Percentiles rank a stretch among this genome's conserved stretches.
phyloP scores from a whole-genome alignment of 2,797 vertebrate species.

The Octomys mimax region DNA sequence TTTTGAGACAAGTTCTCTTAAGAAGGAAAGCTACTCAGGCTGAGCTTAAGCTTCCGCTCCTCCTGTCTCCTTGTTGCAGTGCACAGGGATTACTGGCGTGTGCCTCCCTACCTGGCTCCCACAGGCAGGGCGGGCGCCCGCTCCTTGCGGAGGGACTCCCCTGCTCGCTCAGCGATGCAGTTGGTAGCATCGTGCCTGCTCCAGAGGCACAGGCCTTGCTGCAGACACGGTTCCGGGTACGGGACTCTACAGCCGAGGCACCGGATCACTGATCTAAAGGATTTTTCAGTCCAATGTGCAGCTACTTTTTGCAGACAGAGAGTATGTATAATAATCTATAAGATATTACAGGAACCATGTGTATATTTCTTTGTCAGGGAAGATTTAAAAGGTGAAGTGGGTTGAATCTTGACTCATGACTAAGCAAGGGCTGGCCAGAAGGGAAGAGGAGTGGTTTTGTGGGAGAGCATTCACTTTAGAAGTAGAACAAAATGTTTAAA shows the following conservation, averaged over 20 bases:
- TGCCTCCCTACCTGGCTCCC: background rate
- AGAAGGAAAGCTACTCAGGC: background rate
- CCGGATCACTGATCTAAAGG: background rate
- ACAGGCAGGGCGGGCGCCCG: too few species aligned
- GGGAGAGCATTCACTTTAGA: background rate
- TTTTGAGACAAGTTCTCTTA: background rate
- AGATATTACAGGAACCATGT: background rate
- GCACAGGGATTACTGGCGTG: background rate
- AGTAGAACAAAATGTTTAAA: background rate
- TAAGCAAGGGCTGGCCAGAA: background rate
- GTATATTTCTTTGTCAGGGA: background rate
- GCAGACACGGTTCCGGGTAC: background rate
- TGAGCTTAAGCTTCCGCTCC: background rate
- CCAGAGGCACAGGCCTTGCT: background rate
- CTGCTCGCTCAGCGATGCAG: background rate
- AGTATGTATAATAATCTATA: background rate
- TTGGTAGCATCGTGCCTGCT: background rate
- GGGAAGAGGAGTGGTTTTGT: background rate
- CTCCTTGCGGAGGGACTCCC: background rate
- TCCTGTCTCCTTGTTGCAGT: background rate
- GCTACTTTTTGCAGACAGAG: background rate
- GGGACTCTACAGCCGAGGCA: background rate
- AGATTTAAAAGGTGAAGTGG: background rate
- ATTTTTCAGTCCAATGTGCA: background rate
- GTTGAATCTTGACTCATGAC: background rate